phyloP scores from a whole-genome alignment of 2,113 vertebrate species.

The Nycticebus coucang region DNA sequence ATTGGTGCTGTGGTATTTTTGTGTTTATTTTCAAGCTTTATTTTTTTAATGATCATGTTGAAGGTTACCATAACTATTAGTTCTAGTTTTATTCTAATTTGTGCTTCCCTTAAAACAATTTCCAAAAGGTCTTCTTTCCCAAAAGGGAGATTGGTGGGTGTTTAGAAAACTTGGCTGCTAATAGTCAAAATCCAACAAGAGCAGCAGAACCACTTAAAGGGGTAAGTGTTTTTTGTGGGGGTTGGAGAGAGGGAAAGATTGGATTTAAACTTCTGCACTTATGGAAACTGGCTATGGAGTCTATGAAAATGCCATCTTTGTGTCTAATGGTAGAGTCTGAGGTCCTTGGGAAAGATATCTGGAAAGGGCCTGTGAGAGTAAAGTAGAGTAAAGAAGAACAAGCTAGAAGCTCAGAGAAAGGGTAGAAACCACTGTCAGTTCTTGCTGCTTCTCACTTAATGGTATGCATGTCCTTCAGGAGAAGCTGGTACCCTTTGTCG shows the following conservation, averaged over 20 bases:
- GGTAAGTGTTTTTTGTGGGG: too few species aligned
- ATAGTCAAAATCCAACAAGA: not conserved
- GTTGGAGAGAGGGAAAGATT: not conserved
- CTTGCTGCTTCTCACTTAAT: not conserved
- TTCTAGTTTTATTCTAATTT: constrained; percentile 38
- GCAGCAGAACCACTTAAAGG: not conserved
- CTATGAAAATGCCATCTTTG: not conserved
- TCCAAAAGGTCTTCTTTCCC: not conserved
- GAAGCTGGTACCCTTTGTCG: not conserved
- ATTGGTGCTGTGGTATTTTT: not conserved
- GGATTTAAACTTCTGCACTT: not conserved
- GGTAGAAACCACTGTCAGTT: not conserved
- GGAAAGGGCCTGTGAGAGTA: not conserved
- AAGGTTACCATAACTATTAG: constrained; percentile 21
- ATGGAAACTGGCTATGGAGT: not conserved
- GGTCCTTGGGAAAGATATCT: not conserved
- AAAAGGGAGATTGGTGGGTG: not conserved
- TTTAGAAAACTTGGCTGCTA: constrained; percentile 39
- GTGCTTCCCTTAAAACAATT: constrained; percentile 13
- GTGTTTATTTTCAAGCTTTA: not conserved
- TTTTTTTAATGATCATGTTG: constrained; percentile 41
- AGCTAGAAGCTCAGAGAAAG: not conserved
- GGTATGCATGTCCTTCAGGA: not conserved
- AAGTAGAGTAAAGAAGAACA: not conserved
- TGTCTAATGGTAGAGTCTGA: not conserved